Evolutionary conservation across 2,888 invertebrate species (phyloP), one percentile per base, ranked within the genome.

Genomic region (Caenorhabditis parvicauda): DNA sequence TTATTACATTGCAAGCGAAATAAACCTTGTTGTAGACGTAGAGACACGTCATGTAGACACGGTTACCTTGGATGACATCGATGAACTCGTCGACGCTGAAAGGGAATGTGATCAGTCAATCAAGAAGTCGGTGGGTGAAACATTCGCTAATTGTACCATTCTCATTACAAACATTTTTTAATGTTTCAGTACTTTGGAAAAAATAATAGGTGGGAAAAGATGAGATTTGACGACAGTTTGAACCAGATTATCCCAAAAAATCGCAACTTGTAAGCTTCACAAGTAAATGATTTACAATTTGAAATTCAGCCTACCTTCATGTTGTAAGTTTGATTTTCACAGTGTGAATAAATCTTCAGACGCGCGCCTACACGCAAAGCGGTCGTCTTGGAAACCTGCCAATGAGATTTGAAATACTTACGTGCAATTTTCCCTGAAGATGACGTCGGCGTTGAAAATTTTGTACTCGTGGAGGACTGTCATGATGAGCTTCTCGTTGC

Each of bases 21-120:
- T n/a, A n/a, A n/a, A n/a, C 93, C 87, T 99, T 99, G 84, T 99
- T 99, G 85, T 96, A 98, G 53, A 96, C 84, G 85, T 96, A 98
- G 53, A 99, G 84, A 83, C 98, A 99, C 51, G 95, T 93, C 81
- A 98, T 86, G 84, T 96, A 95, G 19, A 78, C 77, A 0, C 74
- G 71, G 48, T 72, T 76, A 17, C 77, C 79, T 48, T 75, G 75
- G 22, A 99, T 92, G 50, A 98, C 94, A 85, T 99, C 98, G 71
- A 99, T 96, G 79, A 99, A 87, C 81, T 98, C 96, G 83, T 98
- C 98, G 41, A 80, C 66, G 5, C 77, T 77, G 55, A 32, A 69
- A 55, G 5, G n/a, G n/a, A n/a, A n/a, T n/a, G n/a, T n/a, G n/a
- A n/a, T n/a, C n/a, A n/a, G n/a, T n/a, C n/a, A n/a, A n/a, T n/a